Percentiles rank a stretch among this genome's conserved stretches.
phyloP scores from a whole-genome alignment of 2,797 vertebrate genomes.

The Lepidocolaptes lacrymiger region DNA sequence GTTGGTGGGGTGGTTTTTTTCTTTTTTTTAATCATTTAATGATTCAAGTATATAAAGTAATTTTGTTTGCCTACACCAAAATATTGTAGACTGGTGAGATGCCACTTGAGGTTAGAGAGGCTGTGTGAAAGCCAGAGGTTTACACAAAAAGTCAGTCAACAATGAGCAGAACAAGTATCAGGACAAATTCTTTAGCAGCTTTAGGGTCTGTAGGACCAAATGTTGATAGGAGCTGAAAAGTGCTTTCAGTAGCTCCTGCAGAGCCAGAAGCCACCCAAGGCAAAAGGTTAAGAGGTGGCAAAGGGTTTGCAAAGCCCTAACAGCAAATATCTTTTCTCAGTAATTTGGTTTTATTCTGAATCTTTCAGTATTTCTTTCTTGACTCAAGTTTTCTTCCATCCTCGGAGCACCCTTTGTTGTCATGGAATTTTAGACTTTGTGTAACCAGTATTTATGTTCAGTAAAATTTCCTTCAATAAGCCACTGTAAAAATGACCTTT shows the following conservation, averaged over 20 bases:
- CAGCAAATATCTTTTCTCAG: background rate
- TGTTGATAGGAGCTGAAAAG: background rate
- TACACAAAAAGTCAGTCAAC: background rate
- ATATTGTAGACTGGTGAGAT: background rate
- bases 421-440: background rate
- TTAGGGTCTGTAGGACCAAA: background rate
- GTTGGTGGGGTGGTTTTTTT: background rate
- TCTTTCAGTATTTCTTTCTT: background rate
- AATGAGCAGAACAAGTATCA: background rate
- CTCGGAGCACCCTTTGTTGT: background rate
- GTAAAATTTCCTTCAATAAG: background rate
- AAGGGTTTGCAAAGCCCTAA: background rate
- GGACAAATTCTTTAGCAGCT: background rate
- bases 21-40: constrained; percentile 32
- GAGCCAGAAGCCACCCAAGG: background rate
- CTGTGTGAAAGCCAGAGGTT: background rate
- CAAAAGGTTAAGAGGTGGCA: background rate
- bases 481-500: background rate
- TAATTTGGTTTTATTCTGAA: background rate
- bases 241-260: background rate
- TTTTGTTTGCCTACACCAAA: constrained; percentile 33
- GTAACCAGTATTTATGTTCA: background rate
- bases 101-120: background rate
- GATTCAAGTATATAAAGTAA: background rate
- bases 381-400: background rate